phyloP scores from a whole-genome alignment of 2,113 vertebrate genomes.

The Nothocercus nigrocapillus region DNA sequence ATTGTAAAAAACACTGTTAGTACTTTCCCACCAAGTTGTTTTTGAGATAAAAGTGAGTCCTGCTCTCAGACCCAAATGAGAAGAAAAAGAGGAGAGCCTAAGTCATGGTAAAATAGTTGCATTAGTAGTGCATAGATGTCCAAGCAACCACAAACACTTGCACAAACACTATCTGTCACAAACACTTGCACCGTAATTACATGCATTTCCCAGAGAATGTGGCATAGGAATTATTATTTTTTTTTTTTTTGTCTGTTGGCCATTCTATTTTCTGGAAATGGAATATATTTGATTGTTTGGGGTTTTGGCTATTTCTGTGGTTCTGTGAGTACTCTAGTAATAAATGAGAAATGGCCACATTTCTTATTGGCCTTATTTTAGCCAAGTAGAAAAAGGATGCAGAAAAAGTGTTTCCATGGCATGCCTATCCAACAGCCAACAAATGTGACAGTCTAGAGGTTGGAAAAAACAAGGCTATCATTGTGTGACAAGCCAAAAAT shows the following conservation, averaged over 20 bases:
- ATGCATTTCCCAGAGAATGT: background rate
- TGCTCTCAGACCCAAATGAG: background rate
- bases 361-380: background rate
- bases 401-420: background rate
- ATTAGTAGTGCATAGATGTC: background rate
- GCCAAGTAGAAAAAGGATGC: background rate
- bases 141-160: background rate
- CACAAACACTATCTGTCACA: background rate
- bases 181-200: background rate
- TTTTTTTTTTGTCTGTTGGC: background rate
- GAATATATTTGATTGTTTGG: background rate
- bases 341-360: background rate
- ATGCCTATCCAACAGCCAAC: background rate
- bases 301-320: background rate
- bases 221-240: background rate
- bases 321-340: background rate
- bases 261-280: background rate
- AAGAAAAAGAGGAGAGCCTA: background rate
- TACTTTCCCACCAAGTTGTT: background rate
- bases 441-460: background rate
- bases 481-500: background rate
- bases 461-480: fast-evolving
- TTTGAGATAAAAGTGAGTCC: background rate
- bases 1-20: background rate
- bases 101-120: background rate